A percentile compares a stretch with the other conserved stretches of the same genome.
These are phyloP conservation scores for Caenorhabditis remanei DNA, from an alignment of 1,140 invertebrate genomes.

Conservation along the genomic window DNA sequence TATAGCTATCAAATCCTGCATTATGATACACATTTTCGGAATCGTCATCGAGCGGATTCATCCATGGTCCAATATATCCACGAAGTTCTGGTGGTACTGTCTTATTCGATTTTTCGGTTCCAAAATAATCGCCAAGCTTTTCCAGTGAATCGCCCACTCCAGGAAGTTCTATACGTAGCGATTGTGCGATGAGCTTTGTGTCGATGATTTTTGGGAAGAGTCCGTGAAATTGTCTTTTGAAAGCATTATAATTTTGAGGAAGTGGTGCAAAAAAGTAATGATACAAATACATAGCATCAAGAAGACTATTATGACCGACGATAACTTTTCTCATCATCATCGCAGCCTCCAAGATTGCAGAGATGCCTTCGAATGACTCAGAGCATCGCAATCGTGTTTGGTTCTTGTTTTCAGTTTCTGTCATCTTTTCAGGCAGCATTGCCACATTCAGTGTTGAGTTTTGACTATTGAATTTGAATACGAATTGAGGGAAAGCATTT, in stretches of 20 bases:
- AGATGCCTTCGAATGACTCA: not conserved
- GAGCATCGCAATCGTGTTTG: not conserved
- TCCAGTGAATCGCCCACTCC: slow-evolving; percentile 32
- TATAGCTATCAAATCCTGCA: slow-evolving; percentile 33
- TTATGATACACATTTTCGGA: slow-evolving; percentile 27
- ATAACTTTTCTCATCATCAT: slow-evolving; percentile 27
- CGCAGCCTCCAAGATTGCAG: not conserved
- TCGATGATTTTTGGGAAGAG: slow-evolving; percentile 29
- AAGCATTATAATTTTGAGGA: not conserved
- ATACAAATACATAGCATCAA: slow-evolving; percentile 39
- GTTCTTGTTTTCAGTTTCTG: not conserved
- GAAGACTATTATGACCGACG: slow-evolving; percentile 20
- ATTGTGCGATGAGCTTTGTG: not conserved
- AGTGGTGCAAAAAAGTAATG: slow-evolving; percentile 13
- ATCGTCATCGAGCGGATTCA: slow-evolving; percentile 8
- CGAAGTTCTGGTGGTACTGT: slow-evolving; percentile 38
- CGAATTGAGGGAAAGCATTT: not conserved
- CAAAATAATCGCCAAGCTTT: slow-evolving; percentile 34
- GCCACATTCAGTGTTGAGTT: not conserved
- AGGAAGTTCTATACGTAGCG: not conserved
- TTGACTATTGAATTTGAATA: not conserved
- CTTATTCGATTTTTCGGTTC: slow-evolving; percentile 5
- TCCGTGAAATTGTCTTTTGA: not conserved
- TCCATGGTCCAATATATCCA: slow-evolving; percentile 24
- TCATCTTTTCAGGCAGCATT: not conserved